These are phyloP conservation scores for Eulemur macaco DNA, from an alignment of 2,113 vertebrate genomes.

Conservation along the genomic window DNA sequence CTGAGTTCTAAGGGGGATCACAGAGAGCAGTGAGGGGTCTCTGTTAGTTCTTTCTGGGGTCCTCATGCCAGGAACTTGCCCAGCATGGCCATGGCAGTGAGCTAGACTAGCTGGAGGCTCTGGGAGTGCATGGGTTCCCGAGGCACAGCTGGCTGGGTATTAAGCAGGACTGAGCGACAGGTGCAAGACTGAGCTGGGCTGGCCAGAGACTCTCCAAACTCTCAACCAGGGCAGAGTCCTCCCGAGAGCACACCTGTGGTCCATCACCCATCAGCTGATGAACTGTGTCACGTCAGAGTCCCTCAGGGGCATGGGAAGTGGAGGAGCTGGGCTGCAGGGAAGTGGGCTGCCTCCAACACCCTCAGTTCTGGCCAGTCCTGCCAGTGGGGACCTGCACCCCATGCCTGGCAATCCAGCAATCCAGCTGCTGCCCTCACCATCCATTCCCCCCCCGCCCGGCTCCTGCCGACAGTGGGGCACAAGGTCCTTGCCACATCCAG, in stretches of 20 bases:
- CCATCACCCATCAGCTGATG: background rate
- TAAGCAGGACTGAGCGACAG: constrained; percentile 19
- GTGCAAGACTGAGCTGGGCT: constrained; percentile 46
- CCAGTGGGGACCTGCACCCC: background rate
- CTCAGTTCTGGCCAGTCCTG: background rate
- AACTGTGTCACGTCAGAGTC: background rate
- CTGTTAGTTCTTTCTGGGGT: background rate
- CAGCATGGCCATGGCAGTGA: background rate
- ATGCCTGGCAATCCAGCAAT: background rate
- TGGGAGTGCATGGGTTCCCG: background rate
- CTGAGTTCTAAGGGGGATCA: too few relatives aligned
- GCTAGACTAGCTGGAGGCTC: background rate
- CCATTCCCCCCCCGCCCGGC: accelerated
- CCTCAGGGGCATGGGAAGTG: background rate
- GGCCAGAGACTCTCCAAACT: constrained; percentile 37
- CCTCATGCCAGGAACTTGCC: background rate
- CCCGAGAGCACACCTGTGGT: constrained; percentile 35
- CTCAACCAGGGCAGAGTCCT: background rate
- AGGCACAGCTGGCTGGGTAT: constrained; percentile 2
- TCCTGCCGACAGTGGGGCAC: background rate
- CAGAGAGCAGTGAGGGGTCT: background rate
- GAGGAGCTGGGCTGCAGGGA: background rate
- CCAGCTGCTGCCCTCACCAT: background rate
- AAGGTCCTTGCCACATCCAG: background rate
- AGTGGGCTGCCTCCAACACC: background rate